Percentiles rank a stretch among this genome's conserved stretches.
phyloP scores from a whole-genome alignment of 2,888 invertebrate genomes.

The Alentia gelatinosa region DNA sequence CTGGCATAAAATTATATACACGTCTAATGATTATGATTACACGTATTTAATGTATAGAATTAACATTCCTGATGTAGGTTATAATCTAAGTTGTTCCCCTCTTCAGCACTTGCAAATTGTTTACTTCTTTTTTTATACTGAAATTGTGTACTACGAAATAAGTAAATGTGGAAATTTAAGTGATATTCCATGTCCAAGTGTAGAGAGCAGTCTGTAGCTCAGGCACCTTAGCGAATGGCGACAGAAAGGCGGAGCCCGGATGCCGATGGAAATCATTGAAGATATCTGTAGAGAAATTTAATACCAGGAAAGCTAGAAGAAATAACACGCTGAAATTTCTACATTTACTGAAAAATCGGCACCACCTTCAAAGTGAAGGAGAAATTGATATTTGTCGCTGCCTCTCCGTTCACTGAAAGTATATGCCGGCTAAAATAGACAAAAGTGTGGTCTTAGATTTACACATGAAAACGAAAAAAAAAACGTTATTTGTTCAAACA shows the following conservation, averaged over 20 bases:
- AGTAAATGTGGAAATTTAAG: conserved; percentile 47
- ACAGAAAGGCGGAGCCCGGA: neutral
- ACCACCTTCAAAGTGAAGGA: neutral
- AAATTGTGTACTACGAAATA: neutral
- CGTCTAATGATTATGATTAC: conserved; percentile 15
- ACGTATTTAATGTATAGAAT: conserved; percentile 36
- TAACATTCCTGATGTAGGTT: conserved; percentile 46
- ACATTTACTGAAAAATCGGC: conserved; percentile 5
- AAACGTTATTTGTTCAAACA: conserved; percentile 10
- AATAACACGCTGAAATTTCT: conserved; percentile 19
- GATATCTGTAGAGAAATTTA: neutral
- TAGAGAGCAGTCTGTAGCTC: neutral
- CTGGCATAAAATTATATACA: conserved; percentile 18
- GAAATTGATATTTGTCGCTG: neutral
- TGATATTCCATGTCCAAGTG: neutral
- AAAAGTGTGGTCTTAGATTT: conserved; percentile 2
- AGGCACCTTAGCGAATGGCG: neutral
- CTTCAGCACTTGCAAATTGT: conserved; percentile 26
- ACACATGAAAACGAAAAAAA: neutral
- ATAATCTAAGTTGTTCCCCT: conserved; percentile 27
- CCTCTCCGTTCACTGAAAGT: neutral
- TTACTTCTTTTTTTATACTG: conserved; percentile 3
- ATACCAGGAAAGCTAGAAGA: neutral
- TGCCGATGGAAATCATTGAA: neutral
- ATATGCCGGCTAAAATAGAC: neutral